Base-by-base conservation (phyloP, 1,140 invertebrate species). In the Drosophila neocordata region DNA sequence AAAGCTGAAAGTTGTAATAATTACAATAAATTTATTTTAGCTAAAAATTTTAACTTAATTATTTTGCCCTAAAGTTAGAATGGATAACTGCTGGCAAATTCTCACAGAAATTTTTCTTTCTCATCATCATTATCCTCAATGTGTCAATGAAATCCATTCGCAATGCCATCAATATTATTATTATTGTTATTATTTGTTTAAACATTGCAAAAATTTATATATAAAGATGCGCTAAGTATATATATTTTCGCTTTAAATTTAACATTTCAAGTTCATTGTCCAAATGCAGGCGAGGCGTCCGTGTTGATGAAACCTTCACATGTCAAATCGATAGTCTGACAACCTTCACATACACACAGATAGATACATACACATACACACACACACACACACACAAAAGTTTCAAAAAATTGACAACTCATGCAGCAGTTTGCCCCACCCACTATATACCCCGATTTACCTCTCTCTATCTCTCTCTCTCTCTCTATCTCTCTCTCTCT, bases 261-360 rank as follows among this genome's bases (percentile, higher is more conserved):
- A 34, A 20, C 52, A 57, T 64, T 38, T 27, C 66, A 83, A 74
- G 79, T 83, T 78, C 79, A 83, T 74, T 83, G 79, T 41, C 65
- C 79, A 83, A 74, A 68, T 83, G 79, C 79, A 82, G 70, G 24
- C 48, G 58, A 15, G n/a, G 24, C 20, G 15, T 18, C n/a, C 5
- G 9, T 11, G 22, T 48, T 48, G 41, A 48, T 48, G 24, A 55
- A 73, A 67, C 75, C 75, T 77, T 75, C 80, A 76, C 41, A 63
- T 79, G 80, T 76, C 80, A 66, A 71, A 66, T 31, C 69, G 34
- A 9, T 73, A 38, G 38, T 20, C 60, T 24, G 69, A 72, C 51
- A 72, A 65, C 70, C 69, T 73, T 73, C 52, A 15, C 20, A 38
- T 38, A 38, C 37, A n/a, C n/a, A n/a, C n/a, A n/a, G n/a, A n/a